Evolutionary conservation across 2,888 invertebrate species (phyloP), one percentile per base, ranked within the genome.

Genomic region (Sussaba pulchella): DNA sequence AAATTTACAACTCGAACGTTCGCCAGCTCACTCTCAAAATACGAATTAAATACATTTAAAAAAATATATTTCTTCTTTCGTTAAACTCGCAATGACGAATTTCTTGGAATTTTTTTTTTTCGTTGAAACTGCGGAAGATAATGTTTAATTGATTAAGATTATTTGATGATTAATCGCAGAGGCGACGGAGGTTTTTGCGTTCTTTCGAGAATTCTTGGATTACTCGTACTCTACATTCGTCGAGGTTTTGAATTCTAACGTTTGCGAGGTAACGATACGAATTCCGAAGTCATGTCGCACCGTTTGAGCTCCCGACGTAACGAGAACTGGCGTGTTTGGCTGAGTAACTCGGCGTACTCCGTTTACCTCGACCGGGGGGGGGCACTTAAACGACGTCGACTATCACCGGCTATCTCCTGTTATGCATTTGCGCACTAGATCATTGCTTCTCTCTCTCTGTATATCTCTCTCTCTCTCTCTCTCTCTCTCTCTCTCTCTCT

Each of bases 401-500:
- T 59, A 45, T 67, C 41, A 67, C 61, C 80, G 86, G 86, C 87
- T 85, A 80, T 82, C 82, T 80, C 69, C 74, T 85, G 85, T 85
- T 76, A 82, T 83, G 83, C 83, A 80, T 86, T 80, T 61, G 82
- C 64, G 81, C 80, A 78, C 82, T 83, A 81, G 74, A 73, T 78
- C 80, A 10, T 43, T n/a, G 12, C 43, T 10, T 2, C 43, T 43
- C 19, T n/a, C 41, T 88, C 83, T 85, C 84, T 82, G 84, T 71
- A 14, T 70, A 39, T 69, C 66, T 14, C 75, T 39, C 64, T 72
- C 75, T 50, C 75, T 66, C 52, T 78, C 72, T 41, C 82, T 67
- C 47, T 26, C 50, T 17, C 61, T 10, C 47, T 39, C 74, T 50
- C 50, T 31, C 9, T 17, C 67, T 21, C 21, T 14, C 43, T 61